phyloP scores from a whole-genome alignment of 37 sponge, comb jelly and placozoan species.

The Crambe crambe region DNA sequence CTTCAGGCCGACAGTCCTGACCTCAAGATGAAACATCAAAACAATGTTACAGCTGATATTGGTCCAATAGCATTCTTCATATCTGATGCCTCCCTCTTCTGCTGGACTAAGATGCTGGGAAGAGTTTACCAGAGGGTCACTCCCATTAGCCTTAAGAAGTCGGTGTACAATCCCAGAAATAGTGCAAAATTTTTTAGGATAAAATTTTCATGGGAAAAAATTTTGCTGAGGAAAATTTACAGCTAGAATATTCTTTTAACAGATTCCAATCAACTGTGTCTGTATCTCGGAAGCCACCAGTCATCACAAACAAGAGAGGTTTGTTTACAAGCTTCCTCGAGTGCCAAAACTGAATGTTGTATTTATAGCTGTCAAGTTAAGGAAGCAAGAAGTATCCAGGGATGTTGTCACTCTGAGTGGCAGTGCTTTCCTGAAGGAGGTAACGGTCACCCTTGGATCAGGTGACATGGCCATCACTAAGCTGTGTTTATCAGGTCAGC shows the following conservation, averaged over 20 bases:
- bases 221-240: not conserved
- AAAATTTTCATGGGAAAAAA: not conserved
- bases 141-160: not conserved
- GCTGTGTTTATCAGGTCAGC: slow-evolving; percentile 3
- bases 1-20: too few relatives aligned
- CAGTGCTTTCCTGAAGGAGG: not conserved
- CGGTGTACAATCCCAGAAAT: too few relatives aligned
- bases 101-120: not conserved
- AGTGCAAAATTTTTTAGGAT: too few relatives aligned
- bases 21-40: not conserved
- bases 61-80: not conserved
- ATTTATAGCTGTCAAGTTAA: not conserved
- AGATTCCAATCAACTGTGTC: too few relatives aligned
- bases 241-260: not conserved
- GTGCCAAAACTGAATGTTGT: too few relatives aligned
- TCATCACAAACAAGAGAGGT: too few relatives aligned
- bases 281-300: too few relatives aligned
- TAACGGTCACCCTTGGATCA: not conserved
- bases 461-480: not conserved
- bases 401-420: not conserved
- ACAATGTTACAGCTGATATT: not conserved
- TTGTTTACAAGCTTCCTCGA: too few relatives aligned
- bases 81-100: not conserved
- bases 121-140: not conserved
- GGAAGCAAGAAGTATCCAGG: not conserved